These are phyloP conservation scores for Daubentonia madagascariensis DNA, from an alignment of 2,113 vertebrate species.

Conservation along the genomic window DNA sequence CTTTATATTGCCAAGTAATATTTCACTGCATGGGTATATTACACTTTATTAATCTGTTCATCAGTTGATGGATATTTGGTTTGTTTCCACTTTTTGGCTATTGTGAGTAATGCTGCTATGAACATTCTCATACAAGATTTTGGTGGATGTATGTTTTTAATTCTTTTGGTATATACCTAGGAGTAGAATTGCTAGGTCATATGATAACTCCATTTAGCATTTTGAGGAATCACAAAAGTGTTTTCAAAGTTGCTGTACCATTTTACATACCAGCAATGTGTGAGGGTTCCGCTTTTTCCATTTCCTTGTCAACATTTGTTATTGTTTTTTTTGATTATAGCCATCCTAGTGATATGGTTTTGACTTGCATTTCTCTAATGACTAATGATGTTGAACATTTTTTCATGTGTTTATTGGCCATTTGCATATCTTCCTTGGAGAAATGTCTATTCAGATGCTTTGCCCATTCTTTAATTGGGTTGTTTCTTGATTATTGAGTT, in stretches of 20 bases:
- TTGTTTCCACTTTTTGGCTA: neutral
- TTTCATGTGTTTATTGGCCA: neutral
- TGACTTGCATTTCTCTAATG: constrained; percentile 13
- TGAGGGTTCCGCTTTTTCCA: neutral
- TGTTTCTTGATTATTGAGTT: neutral
- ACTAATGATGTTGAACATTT: neutral
- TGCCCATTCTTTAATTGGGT: neutral
- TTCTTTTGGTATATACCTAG: neutral
- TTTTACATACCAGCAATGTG: neutral
- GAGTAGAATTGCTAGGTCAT: neutral
- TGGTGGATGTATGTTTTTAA: neutral
- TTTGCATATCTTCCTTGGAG: constrained; percentile 11
- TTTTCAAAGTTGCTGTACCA: neutral
- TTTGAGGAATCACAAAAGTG: neutral
- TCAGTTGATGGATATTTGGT: neutral
- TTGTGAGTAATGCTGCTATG: neutral
- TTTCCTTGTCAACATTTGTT: neutral
- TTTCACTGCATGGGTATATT: neutral
- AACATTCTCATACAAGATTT: neutral
- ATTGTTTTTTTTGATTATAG: neutral
- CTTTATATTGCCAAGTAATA: constrained; percentile 21
- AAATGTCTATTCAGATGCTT: neutral
- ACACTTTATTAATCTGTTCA: neutral
- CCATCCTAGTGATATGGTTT: neutral
- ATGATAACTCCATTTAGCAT: neutral